phyloP scores from a whole-genome alignment of 2,888 invertebrate genomes.

The Aphelenchoides bicaudatus region DNA sequence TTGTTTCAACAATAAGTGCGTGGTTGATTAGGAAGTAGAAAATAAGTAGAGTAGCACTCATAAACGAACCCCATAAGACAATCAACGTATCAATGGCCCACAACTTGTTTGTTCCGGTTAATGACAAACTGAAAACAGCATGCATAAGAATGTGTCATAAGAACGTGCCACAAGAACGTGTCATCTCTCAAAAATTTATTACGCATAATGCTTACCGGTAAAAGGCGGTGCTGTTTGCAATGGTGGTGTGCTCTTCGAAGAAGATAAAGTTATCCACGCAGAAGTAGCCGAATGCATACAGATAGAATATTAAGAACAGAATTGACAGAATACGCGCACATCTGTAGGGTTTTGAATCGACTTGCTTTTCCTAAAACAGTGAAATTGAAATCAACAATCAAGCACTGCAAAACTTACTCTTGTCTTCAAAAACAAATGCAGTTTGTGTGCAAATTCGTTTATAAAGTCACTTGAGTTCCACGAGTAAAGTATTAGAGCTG shows the following conservation, averaged over 20 bases:
- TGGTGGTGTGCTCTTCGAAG: neutral
- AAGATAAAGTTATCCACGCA: neutral
- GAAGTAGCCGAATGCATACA: neutral
- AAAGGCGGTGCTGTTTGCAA: neutral
- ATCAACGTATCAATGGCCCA: neutral
- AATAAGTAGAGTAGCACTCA: slow-evolving; percentile 1
- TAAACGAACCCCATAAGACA: neutral
- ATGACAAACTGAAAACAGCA: neutral
- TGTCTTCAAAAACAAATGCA: neutral
- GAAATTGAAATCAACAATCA: neutral
- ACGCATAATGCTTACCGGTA: slow-evolving; percentile 4
- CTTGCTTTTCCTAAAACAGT: neutral
- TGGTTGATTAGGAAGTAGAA: neutral
- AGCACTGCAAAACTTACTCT: neutral
- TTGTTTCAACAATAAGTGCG: neutral
- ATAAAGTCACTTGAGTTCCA: neutral
- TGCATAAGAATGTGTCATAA: neutral
- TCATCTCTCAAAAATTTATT: no score
- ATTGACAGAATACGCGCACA: neutral
- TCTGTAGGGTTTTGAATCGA: neutral
- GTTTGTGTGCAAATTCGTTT: slow-evolving; percentile 1
- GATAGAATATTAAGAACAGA: neutral
- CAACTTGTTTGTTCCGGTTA: neutral
- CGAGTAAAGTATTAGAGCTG: neutral
- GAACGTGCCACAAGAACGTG: neutral